These are phyloP conservation scores for Reinhardtius hippoglossoides DNA, from an alignment of 2,113 vertebrate genomes.

Conservation along the genomic window DNA sequence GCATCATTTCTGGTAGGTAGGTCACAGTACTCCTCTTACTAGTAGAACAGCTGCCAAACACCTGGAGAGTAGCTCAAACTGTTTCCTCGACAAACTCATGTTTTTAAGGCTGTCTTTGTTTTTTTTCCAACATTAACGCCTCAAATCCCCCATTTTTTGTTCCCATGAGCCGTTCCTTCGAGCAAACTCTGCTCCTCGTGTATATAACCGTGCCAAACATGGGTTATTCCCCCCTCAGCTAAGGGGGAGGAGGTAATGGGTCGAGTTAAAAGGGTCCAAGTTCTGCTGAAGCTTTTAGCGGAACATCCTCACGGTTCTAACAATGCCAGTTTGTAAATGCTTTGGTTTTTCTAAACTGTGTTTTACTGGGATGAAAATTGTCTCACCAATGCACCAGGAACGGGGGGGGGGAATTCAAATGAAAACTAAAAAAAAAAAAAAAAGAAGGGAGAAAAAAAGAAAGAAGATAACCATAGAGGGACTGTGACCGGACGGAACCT, in stretches of 20 bases:
- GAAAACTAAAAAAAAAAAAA: slow-evolving; percentile 4
- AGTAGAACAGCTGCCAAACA: slow-evolving; percentile 23
- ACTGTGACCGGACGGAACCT: slow-evolving; percentile 55
- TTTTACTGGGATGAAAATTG: slow-evolving; percentile 72
- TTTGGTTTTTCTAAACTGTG: slow-evolving; percentile 79
- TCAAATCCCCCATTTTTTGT: slow-evolving; percentile 81
- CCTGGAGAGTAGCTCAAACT: slow-evolving; percentile 13
- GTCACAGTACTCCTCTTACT: slow-evolving; percentile 69
- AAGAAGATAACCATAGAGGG: slow-evolving; percentile 45
- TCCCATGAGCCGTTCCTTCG: slow-evolving; percentile 71
- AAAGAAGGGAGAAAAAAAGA: background rate
- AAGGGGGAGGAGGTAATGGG: background rate
- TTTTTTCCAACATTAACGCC: slow-evolving; percentile 85
- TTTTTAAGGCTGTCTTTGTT: slow-evolving; percentile 21
- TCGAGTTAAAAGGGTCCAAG: slow-evolving; percentile 64
- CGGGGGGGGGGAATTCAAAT: slow-evolving; percentile 27
- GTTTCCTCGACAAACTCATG: slow-evolving; percentile 20
- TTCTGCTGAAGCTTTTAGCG: slow-evolving; percentile 70
- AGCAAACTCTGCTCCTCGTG: slow-evolving; percentile 74
- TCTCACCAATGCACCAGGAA: slow-evolving; percentile 61
- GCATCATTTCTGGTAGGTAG: slow-evolving; percentile 18
- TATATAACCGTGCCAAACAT: slow-evolving; percentile 83
- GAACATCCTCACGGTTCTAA: slow-evolving; percentile 70
- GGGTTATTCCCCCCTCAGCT: slow-evolving; percentile 45
- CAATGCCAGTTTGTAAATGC: slow-evolving; percentile 83